Base-by-base conservation (phyloP, 2,113 vertebrate genomes). In the Indri indri region DNA sequence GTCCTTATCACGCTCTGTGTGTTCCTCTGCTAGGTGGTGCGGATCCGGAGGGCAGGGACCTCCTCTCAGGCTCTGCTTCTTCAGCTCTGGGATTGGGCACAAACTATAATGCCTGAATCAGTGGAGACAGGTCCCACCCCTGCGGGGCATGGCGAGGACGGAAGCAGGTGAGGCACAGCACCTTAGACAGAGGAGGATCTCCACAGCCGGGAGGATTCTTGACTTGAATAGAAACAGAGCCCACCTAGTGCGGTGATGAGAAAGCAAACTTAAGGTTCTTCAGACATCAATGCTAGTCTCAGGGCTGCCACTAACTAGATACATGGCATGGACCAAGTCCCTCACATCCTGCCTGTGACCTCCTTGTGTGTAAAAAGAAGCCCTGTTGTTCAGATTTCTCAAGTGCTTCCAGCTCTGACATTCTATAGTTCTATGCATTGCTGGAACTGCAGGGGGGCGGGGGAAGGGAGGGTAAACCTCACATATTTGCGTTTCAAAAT, bases 401-500 rank as follows among this genome's bases (percentile, higher is more conserved):
- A 22, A 73, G 27, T 6, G 42, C 54, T 40, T 85, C 59, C 32
- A 68, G 68, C 2, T 61, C 45, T 66, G 25, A 85, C 50, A 76
- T 68, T 88, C 52, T 23, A 11, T 0, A 0, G 17, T 54, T 76
- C 50, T 34, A 8, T 7, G 30, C 6, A 1, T 80, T 86, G 37
- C 63, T 87, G 65, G 16, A 90, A 66, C 45, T 86, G 79, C 18
- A 91, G 74, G 94, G 6, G 63, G 12, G 30, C 2, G 32, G 34
- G 4, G 52, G 9, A 17, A 79, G 74, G 88, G 63, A 70, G 40
- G 57, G 57, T 9, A 74, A 97, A 84, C n/a, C 81, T 70, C 42
- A 73, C 0, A 81, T 22, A 80, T 50, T 84, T 91, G 82, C 6
- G 95, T 84, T 76, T 96, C 96, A 93, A 97, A 96, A 97, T 95